Evolutionary conservation across 2,888 invertebrate genomes (phyloP).

Genomic region (Rhyacophila evoluta): DNA sequence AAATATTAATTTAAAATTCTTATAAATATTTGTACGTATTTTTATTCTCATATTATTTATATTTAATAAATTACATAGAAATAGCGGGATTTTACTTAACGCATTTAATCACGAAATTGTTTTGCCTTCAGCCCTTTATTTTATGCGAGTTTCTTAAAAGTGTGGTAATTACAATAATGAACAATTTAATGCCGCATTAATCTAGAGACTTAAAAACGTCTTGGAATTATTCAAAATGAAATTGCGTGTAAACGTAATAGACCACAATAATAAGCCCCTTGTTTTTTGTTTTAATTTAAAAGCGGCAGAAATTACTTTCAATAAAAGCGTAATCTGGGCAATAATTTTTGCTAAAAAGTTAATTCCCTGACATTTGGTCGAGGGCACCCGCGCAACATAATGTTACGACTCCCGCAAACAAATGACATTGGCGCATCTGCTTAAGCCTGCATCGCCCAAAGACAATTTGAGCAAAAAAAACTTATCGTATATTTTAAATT

Average conservation of each 20-base stretch:
- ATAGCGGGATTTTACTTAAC: no score
- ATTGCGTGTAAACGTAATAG: slow-evolving; percentile 2
- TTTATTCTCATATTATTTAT: no score
- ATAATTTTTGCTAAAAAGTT: slow-evolving; percentile 20
- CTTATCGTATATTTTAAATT: no score
- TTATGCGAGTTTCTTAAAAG: no score
- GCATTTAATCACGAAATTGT: no score
- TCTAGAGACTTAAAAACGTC: background rate
- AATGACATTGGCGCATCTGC: background rate
- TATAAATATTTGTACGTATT: no score
- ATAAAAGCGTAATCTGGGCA: background rate
- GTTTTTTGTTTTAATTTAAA: slow-evolving; percentile 17
- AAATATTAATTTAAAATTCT: no score
- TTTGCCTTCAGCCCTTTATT: no score
- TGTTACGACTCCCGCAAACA: background rate
- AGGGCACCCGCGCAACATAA: background rate
- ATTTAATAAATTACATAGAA: no score
- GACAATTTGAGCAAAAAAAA: no score
- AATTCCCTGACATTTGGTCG: background rate
- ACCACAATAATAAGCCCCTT: background rate
- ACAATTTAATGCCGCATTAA: background rate
- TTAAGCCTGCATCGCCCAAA: no score
- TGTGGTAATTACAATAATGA: no score
- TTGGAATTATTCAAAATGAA: background rate
- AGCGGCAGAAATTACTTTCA: background rate